Evolutionary conservation across 2,797 vertebrate species (phyloP).

Genomic region (Helarctos malayanus): DNA sequence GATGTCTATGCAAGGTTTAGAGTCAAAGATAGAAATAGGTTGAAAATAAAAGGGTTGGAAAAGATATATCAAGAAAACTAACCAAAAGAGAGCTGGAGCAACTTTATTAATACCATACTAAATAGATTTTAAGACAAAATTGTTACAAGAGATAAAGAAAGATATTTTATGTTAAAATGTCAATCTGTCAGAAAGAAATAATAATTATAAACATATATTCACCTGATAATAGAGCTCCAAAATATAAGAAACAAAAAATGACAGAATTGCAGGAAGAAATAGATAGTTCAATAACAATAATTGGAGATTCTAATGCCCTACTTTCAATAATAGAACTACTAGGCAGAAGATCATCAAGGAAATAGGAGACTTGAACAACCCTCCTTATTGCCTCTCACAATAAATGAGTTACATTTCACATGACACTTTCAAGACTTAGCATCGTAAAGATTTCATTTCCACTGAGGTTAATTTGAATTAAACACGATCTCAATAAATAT

Average conservation of each 20-base stretch:
- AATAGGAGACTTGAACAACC: not conserved
- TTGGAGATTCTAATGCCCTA: not conserved
- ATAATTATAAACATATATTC: not conserved
- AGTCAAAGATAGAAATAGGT: not conserved
- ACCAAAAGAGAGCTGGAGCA: not conserved
- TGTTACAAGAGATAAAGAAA: not conserved
- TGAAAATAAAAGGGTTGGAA: not conserved
- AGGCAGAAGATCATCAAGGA: not conserved
- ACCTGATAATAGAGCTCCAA: not conserved
- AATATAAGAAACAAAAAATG: conserved; percentile 11
- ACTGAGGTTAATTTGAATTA: not conserved
- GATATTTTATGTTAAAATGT: not conserved
- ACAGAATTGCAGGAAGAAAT: not conserved
- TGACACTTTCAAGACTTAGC: not conserved
- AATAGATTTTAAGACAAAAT: not conserved
- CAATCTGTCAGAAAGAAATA: not conserved
- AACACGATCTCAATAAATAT: conserved; percentile 10
- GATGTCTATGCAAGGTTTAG: not conserved
- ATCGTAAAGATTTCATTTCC: not conserved
- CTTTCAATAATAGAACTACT: conserved; percentile 12
- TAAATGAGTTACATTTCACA: not conserved
- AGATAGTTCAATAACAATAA: conserved; percentile 25
- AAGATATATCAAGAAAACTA: conserved; percentile 3
- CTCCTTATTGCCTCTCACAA: not conserved
- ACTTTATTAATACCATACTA: not conserved